Percentiles rank a stretch among this genome's conserved stretches.
These are phyloP conservation scores for Thaumatotibia leucotreta DNA, from an alignment of 1,140 invertebrate genomes.

Conservation along the genomic window DNA sequence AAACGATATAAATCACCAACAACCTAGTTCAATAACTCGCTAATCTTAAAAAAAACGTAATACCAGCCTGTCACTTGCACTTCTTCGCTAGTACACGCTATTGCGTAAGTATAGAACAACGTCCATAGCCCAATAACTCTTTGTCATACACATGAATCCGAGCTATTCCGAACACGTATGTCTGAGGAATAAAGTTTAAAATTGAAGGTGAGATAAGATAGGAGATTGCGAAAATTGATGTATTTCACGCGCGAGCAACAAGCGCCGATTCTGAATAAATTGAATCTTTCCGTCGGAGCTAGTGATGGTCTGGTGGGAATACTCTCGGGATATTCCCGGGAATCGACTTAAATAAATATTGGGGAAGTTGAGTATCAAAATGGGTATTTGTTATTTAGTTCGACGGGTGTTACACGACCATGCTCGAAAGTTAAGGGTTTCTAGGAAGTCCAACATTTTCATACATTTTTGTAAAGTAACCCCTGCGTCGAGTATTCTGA, in stretches of 20 bases:
- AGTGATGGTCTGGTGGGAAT: background rate
- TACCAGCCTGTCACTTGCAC: background rate
- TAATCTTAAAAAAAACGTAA: background rate
- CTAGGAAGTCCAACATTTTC: too few species aligned
- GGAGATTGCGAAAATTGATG: background rate
- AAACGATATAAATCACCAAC: background rate
- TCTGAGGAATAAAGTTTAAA: background rate
- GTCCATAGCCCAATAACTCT: background rate
- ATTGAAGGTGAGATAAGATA: background rate
- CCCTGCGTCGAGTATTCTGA: too few species aligned
- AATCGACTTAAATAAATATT: too few species aligned
- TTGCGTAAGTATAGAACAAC: background rate
- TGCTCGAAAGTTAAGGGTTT: too few species aligned
- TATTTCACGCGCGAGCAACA: background rate
- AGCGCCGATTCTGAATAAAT: background rate
- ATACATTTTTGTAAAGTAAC: too few species aligned
- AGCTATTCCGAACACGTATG: background rate
- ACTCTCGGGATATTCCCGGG: too few species aligned
- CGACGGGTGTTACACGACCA: too few species aligned
- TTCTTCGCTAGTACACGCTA: background rate
- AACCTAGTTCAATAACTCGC: background rate
- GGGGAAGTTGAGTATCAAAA: too few species aligned
- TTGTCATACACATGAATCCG: background rate
- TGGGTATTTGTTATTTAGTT: too few species aligned
- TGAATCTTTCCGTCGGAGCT: background rate